Conservation (phyloP, 2,797 vertebrate species). For the Sebastes glaucus region DNA sequence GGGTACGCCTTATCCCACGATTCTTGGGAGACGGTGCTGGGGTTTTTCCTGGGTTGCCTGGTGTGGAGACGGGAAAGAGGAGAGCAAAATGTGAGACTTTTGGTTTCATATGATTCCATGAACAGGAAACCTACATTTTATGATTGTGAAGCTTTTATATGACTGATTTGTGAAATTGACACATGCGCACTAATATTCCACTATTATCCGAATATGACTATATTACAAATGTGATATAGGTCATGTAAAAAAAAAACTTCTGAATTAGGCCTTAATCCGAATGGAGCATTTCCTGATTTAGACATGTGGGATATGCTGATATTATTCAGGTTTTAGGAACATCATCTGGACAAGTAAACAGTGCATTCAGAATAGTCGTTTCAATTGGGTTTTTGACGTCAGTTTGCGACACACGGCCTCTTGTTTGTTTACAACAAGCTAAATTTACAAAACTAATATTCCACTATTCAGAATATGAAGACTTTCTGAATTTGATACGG, state of each 20-base stretch:
- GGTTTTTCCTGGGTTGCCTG: constrained; percentile 85
- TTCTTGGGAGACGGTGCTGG: constrained; percentile 92
- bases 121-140: background rate
- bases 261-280: too few relatives aligned
- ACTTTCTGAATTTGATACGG: background rate
- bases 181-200: background rate
- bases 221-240: too few relatives aligned
- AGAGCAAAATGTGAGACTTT: background rate
- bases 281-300: too few relatives aligned
- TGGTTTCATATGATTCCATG: background rate
- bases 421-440: too few relatives aligned
- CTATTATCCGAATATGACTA: too few relatives aligned
- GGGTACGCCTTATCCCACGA: constrained; percentile 93
- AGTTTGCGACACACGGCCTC: too few relatives aligned
- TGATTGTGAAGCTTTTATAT: background rate
- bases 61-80: background rate
- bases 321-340: too few relatives aligned
- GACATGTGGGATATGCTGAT: too few relatives aligned
- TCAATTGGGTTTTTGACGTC: too few relatives aligned
- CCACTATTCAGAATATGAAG: background rate
- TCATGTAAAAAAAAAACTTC: too few relatives aligned
- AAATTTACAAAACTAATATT: background rate
- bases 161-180: background rate
- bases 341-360: too few relatives aligned
- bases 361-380: too few relatives aligned